phyloP scores from a whole-genome alignment of 2,888 invertebrate species.

The Rhodophaea formosa region DNA sequence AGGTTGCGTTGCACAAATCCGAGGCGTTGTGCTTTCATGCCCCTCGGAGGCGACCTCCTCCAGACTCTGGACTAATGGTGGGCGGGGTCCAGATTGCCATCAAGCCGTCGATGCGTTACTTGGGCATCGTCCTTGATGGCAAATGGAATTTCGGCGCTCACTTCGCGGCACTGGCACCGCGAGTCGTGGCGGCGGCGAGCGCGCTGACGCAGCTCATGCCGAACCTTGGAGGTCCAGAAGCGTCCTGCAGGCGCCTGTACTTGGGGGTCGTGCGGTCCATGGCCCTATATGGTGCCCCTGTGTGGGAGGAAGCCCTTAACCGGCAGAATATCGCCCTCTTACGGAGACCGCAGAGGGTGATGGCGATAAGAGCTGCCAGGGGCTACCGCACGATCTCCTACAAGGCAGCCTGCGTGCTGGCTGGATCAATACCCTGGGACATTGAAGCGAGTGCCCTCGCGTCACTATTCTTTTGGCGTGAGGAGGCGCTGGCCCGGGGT shows the following conservation, averaged over 20 bases:
- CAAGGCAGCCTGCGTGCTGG: no score
- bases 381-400: no score
- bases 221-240: not conserved
- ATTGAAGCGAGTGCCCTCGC: no score
- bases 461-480: no score
- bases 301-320: not conserved
- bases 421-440: no score
- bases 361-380: no score
- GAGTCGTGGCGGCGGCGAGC: not conserved
- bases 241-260: not conserved
- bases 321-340: not conserved
- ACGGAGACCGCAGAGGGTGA: no score
- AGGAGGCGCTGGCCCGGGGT: no score
- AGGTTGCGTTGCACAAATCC: constrained; percentile 23
- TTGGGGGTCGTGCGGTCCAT: not conserved
- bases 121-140: not conserved
- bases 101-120: not conserved
- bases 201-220: not conserved
- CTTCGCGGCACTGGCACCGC: not conserved
- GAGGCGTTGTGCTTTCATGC: constrained; percentile 23
- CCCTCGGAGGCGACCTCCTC: constrained; percentile 17
- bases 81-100: not conserved
- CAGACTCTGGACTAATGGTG: constrained; percentile 13
- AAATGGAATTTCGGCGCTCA: no score
- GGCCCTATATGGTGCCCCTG: constrained; percentile 1